Conservation (phyloP, 2,888 invertebrate species). For the Phragmatobia fuliginosa region DNA sequence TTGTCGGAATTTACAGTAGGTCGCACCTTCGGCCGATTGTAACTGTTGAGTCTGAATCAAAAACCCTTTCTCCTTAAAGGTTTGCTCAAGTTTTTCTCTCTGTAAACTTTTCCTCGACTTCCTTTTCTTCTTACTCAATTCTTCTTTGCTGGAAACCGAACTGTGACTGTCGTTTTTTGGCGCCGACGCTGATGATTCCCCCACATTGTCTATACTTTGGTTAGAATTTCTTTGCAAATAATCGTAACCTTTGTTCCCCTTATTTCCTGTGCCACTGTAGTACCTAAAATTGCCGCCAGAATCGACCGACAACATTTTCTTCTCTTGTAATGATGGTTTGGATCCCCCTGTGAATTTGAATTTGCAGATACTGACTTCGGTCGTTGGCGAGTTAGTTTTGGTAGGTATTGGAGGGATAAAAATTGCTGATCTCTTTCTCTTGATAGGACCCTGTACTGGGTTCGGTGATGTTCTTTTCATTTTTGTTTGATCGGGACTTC, state of each 20-base stretch:
- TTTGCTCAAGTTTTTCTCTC: conserved; percentile 95
- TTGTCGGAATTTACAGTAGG: conserved; percentile 97
- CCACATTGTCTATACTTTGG: conserved; percentile 63
- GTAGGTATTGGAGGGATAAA: conserved; percentile 94
- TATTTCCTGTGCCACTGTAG: conserved; percentile 94
- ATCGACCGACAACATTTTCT: conserved; percentile 96
- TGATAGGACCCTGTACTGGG: conserved; percentile 80
- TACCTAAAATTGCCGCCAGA: conserved; percentile 95
- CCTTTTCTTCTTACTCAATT: conserved; percentile 87
- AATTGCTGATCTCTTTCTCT: conserved; percentile 93
- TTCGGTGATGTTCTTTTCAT: conserved; percentile 80
- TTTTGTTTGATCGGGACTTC: conserved; percentile 71
- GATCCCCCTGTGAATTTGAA: conserved; percentile 97
- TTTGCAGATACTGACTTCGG: conserved; percentile 96
- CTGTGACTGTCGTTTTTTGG: conserved; percentile 44
- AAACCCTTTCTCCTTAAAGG: conserved; percentile 97
- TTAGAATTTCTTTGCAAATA: conserved; percentile 91
- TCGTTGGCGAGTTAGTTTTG: conserved; percentile 91
- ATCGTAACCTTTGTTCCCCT: conserved; percentile 93
- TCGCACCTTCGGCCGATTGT: conserved; percentile 96
- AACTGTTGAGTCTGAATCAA: conserved; percentile 97
- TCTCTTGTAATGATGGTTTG: conserved; percentile 95
- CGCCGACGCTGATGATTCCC: conserved; percentile 58
- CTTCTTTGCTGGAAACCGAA: conserved; percentile 63
- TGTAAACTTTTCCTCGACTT: conserved; percentile 94